Base-by-base conservation (phyloP, 2,113 vertebrate genomes). In the Catagonus wagneri region DNA sequence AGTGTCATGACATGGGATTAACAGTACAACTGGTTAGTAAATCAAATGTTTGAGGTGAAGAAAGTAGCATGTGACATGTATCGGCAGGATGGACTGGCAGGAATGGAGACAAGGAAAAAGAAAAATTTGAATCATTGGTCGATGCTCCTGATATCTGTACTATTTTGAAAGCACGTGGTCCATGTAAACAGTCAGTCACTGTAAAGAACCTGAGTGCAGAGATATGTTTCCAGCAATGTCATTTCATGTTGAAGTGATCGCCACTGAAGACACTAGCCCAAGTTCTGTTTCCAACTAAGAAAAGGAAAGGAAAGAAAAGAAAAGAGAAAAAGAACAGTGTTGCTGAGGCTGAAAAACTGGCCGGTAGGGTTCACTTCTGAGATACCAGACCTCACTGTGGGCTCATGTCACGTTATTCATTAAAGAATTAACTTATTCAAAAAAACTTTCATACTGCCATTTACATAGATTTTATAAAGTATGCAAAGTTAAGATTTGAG, bases 1-100 rank as follows among this genome's bases (percentile, higher is more conserved):
- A 99, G 99, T 99, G 99, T 99, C 99, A 99, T 99, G 99, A 99
- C 99, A 99, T 96, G 98, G 99, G 99, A 99, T 99, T 99, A 99
- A 99, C 98, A 98, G 99, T 99, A 99, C 99, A 99, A 99, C 99
- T 96, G 97, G 99, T 98, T 98, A 98, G 99, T 98, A 99, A 99
- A 99, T 99, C 99, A 99, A 99, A 99, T 99, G 99, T 99, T 99
- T 98, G 99, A 99, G 99, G 99, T 99, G 99, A 99, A 99, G 99
- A 99, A 99, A 98, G 99, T n/a, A 98, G 99, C 98, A 98, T 98
- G 99, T 98, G 99, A 99, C 99, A 98, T 92, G 99, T 99, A 98
- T 98, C 99, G 97, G 98, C 98, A 99, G 99, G 98, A 98, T 96
- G 98, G 98, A 99, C 98, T 95, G 98, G 98, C 98, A 96, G 99